These are phyloP conservation scores for Elaphurus davidianus DNA, from an alignment of 2,113 vertebrate genomes.

Conservation along the genomic window DNA sequence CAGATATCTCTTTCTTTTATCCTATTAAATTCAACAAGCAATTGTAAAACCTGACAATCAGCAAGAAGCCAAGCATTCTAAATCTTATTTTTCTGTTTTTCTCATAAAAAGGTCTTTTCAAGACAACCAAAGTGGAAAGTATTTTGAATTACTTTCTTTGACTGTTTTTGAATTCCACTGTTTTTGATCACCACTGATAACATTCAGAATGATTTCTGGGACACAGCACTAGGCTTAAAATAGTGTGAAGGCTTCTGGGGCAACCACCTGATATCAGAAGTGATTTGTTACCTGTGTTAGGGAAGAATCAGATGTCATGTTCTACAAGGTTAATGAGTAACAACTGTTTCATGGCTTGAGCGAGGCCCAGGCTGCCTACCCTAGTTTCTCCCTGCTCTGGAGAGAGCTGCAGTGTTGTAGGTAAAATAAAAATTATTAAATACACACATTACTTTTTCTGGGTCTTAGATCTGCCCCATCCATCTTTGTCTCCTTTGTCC, in stretches of 20 bases:
- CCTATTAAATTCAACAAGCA: neutral
- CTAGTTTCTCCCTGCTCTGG: neutral
- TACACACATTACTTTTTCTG: neutral
- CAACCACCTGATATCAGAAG: neutral
- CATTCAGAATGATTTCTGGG: constrained; percentile 58
- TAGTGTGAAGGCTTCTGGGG: constrained; percentile 55
- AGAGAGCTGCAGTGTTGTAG: neutral
- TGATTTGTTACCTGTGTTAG: neutral
- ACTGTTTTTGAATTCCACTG: constrained; percentile 46
- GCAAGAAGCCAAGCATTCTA: constrained; percentile 43
- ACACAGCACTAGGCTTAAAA: constrained; percentile 39
- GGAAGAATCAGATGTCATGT: constrained; percentile 4
- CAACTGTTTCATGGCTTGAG: neutral
- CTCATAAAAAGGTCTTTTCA: constrained; percentile 23
- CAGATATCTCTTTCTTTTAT: neutral
- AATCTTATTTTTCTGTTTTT: constrained; percentile 37
- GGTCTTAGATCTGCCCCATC: neutral
- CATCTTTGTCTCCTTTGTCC: constrained; percentile 60
- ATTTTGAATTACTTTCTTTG: constrained; percentile 51
- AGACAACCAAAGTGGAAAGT: constrained; percentile 27
- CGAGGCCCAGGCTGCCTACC: neutral
- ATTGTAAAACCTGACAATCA: constrained; percentile 35
- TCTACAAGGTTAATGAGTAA: constrained; percentile 50
- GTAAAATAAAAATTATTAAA: constrained; percentile 55
- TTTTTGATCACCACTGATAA: neutral